A percentile compares a stretch with the other conserved stretches of the same genome.
Evolutionary conservation across 2,797 vertebrate species (phyloP).

Genomic region (Acridotheres tristis): DNA sequence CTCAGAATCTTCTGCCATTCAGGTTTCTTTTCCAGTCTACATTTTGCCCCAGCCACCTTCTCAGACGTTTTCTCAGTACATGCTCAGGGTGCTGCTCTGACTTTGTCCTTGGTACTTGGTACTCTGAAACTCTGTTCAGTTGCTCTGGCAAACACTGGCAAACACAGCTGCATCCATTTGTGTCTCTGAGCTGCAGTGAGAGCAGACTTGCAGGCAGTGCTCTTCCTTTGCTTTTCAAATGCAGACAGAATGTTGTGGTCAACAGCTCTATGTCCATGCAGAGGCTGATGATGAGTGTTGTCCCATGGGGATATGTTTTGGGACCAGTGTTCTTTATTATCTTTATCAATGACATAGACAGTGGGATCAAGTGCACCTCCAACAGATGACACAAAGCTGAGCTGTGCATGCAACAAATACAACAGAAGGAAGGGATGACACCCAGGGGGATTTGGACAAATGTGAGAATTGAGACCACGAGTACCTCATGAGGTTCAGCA

Average conservation of each 20-base stretch:
- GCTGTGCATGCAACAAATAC: neutral
- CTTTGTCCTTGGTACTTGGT: neutral
- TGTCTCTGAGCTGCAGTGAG: neutral
- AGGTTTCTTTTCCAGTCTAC: neutral
- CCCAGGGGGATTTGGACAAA: neutral
- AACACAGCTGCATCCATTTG: fast-evolving
- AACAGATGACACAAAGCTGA: neutral
- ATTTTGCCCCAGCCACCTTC: neutral
- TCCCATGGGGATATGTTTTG: neutral
- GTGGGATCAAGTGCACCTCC: neutral
- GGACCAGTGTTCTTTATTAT: neutral
- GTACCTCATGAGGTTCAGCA: neutral
- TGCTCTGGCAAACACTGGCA: neutral
- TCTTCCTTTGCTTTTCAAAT: neutral
- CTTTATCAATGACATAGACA: neutral
- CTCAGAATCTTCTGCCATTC: neutral
- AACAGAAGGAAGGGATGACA: neutral
- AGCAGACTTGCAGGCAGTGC: neutral
- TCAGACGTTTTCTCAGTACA: neutral
- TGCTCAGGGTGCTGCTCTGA: neutral
- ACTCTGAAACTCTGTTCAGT: neutral
- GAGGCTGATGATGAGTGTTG: no score
- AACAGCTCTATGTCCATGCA: neutral
- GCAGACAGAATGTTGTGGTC: neutral
- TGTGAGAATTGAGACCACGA: fast-evolving